Percentiles rank a stretch among this genome's conserved stretches.
Conservation (phyloP, 2,888 invertebrate species). For the Ormyrus rosae region DNA sequence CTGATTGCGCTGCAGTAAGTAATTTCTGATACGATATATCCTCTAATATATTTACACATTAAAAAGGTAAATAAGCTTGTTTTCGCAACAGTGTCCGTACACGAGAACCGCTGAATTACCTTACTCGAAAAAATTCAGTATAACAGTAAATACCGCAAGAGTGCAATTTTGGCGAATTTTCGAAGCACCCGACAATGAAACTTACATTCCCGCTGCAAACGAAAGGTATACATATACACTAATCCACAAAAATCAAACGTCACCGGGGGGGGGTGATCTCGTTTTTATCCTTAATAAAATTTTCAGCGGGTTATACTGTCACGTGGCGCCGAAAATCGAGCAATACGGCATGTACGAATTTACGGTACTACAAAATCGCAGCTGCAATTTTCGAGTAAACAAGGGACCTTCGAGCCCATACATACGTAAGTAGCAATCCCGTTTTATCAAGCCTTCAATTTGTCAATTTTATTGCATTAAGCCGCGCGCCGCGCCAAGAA, state of each 20-base stretch:
- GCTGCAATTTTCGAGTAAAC: constrained; percentile 78
- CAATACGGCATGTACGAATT: constrained; percentile 86
- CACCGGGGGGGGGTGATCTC: background rate
- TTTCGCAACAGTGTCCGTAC: constrained; percentile 80
- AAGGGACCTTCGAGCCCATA: constrained; percentile 84
- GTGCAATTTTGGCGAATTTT: constrained; percentile 79
- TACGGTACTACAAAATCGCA: constrained; percentile 76
- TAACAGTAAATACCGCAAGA: constrained; percentile 78
- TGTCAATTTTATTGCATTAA: too few species aligned
- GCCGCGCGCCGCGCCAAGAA: too few species aligned
- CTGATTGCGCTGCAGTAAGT: constrained; percentile 84
- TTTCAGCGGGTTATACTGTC: constrained; percentile 80
- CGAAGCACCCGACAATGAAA: constrained; percentile 76
- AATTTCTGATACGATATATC: background rate
- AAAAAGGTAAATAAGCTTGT: background rate
- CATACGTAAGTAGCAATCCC: constrained; percentile 79
- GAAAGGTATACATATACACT: constrained; percentile 59
- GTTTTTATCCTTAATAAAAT: background rate
- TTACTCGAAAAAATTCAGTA: constrained; percentile 69
- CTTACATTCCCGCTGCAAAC: constrained; percentile 75
- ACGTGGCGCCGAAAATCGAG: constrained; percentile 79
- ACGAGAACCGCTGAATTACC: constrained; percentile 76
- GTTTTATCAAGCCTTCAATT: too few species aligned
- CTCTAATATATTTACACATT: too few species aligned
- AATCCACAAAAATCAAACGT: background rate